Percentiles rank a stretch among this genome's conserved stretches.
phyloP scores from a whole-genome alignment of 1,140 invertebrate genomes.

The Apis dorsata region DNA sequence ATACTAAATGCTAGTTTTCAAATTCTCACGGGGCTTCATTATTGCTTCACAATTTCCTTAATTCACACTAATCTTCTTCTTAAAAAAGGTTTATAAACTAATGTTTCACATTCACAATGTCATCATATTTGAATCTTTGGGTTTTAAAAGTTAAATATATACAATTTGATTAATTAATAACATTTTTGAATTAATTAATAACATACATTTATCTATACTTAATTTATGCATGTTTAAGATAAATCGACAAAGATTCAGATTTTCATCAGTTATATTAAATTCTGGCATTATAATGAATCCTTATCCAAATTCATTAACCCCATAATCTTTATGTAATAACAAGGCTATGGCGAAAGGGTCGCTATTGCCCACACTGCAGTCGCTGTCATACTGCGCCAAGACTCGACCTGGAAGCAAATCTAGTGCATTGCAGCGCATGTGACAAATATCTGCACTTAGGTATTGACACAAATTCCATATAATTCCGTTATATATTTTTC shows the following conservation, averaged over 20 bases:
- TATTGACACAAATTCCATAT: constrained; percentile 75
- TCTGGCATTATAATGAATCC: constrained; percentile 22
- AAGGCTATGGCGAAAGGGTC: constrained; percentile 81
- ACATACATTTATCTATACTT: background rate
- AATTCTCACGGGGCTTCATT: constrained; percentile 51
- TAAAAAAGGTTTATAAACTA: constrained; percentile 30
- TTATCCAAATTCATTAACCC: constrained; percentile 74
- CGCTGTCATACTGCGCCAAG: constrained; percentile 79
- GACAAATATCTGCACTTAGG: constrained; percentile 82
- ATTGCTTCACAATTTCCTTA: constrained; percentile 51
- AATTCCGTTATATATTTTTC: constrained; percentile 54
- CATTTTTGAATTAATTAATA: background rate
- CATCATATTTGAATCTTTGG: constrained; percentile 12
- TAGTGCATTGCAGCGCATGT: constrained; percentile 81
- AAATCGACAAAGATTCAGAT: background rate
- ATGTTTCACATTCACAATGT: background rate
- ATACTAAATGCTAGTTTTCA: constrained; percentile 17
- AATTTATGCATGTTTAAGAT: background rate
- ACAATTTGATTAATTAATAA: constrained; percentile 1
- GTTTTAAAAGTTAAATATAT: background rate
- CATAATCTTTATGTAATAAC: constrained; percentile 78
- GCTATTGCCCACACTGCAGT: constrained; percentile 81
- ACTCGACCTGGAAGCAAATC: constrained; percentile 79
- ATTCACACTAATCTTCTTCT: constrained; percentile 41
- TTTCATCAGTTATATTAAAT: constrained; percentile 17